These are phyloP conservation scores for Acanthosepion lycidas DNA, from an alignment of 2,888 invertebrate genomes.

Conservation along the genomic window DNA sequence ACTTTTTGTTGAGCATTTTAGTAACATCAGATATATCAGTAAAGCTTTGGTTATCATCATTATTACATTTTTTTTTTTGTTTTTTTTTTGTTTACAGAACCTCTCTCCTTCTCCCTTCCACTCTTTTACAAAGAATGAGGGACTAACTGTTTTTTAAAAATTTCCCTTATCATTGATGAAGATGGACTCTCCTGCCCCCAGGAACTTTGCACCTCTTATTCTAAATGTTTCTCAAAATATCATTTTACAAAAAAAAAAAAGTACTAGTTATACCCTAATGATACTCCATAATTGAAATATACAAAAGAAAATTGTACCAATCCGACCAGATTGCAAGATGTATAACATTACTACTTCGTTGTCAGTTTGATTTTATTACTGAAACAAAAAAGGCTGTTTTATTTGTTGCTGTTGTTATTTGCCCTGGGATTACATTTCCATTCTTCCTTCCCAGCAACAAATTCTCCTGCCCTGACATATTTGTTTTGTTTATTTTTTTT, in stretches of 20 bases:
- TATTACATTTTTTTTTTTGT: too few relatives aligned
- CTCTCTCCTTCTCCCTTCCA: too few relatives aligned
- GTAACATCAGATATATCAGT: too few relatives aligned
- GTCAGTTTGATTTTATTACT: neutral
- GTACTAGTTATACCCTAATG: neutral
- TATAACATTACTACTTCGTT: neutral
- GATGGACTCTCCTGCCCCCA: too few relatives aligned
- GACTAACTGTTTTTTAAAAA: too few relatives aligned
- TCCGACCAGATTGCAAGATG: neutral
- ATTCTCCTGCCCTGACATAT: neutral
- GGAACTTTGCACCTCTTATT: neutral
- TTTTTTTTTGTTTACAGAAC: too few relatives aligned
- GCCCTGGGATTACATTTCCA: neutral
- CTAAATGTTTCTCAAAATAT: neutral
- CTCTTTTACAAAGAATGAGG: too few relatives aligned
- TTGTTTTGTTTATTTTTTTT: neutral
- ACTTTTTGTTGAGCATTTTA: too few relatives aligned
- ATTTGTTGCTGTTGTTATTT: neutral
- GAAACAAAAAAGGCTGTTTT: neutral
- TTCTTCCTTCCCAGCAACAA: neutral
- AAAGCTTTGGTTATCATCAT: too few relatives aligned
- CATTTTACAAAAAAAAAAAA: neutral
- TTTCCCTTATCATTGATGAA: too few relatives aligned
- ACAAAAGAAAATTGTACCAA: neutral
- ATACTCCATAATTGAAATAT: too few relatives aligned